Evolutionary conservation across 2,113 vertebrate genomes (phyloP).

Genomic region (Hyaena hyaena): DNA sequence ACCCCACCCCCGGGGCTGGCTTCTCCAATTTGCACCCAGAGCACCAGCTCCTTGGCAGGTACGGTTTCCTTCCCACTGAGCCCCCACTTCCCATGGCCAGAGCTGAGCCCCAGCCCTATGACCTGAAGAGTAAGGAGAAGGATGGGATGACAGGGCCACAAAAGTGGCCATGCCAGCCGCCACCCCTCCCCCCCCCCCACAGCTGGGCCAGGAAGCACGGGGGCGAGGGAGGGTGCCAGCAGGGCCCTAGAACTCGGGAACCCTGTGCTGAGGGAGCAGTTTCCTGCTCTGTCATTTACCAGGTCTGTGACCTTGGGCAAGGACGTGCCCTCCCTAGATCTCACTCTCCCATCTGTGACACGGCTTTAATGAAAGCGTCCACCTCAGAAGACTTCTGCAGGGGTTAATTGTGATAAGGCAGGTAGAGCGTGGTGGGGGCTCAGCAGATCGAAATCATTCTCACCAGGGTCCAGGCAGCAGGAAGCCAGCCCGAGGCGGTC

Average conservation of each 20-base stretch:
- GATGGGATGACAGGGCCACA: not conserved
- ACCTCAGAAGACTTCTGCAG: not conserved
- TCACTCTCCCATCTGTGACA: not conserved
- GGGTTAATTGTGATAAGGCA: accelerated
- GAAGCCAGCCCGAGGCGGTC: accelerated
- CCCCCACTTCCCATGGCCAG: not conserved
- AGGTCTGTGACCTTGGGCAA: not conserved
- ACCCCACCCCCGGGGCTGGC: not conserved
- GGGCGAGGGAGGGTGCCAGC: too few species aligned
- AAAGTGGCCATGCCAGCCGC: not conserved
- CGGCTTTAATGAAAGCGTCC: not conserved
- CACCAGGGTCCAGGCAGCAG: not conserved
- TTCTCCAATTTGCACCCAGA: not conserved
- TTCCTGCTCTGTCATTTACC: not conserved
- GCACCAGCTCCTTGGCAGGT: not conserved
- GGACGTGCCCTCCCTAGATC: not conserved
- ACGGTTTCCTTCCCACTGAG: not conserved
- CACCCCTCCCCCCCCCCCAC: too few species aligned
- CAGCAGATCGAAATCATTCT: not conserved
- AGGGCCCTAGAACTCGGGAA: accelerated
- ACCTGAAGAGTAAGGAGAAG: not conserved
- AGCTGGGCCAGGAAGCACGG: not conserved
- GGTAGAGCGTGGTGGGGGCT: not conserved
- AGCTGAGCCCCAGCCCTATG: not conserved
- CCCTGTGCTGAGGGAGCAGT: not conserved